Evolutionary conservation across 2,888 invertebrate genomes (phyloP).

Genomic region (Clitarchus hookeri): DNA sequence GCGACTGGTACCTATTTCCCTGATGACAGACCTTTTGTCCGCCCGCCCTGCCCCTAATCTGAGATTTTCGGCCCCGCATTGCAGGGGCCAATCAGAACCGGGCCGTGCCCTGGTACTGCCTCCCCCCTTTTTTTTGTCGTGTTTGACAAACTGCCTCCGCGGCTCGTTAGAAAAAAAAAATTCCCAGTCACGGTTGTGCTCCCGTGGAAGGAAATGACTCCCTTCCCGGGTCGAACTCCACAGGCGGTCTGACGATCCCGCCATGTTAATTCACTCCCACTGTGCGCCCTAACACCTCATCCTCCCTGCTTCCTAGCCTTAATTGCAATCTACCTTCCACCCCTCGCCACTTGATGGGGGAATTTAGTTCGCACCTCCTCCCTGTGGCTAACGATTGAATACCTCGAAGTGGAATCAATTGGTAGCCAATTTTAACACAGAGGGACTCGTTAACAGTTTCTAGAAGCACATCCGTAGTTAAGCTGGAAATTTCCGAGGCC

Average conservation of each 20-base stretch:
- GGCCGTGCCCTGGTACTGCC: neutral
- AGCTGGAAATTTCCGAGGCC: too few relatives aligned
- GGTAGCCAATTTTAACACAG: neutral
- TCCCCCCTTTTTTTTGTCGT: neutral
- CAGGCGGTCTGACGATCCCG: neutral
- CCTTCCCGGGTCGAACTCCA: neutral
- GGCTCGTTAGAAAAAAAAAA: neutral
- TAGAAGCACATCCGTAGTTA: neutral
- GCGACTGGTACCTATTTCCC: neutral
- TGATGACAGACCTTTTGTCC: neutral
- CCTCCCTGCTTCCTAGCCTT: too few relatives aligned
- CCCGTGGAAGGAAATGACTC: neutral
- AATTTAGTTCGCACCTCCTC: neutral
- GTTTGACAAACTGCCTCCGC: conserved; percentile 10
- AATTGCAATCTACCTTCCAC: neutral
- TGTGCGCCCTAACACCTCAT: too few relatives aligned
- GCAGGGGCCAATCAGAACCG: neutral
- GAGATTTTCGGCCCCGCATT: neutral
- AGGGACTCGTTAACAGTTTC: neutral
- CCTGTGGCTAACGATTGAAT: neutral
- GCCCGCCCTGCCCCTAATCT: neutral
- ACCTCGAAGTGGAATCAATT: neutral
- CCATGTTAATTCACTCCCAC: neutral
- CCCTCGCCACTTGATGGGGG: neutral
- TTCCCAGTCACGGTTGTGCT: neutral